phyloP scores from a whole-genome alignment of 2,113 vertebrate species.

The Sula dactylatra region DNA sequence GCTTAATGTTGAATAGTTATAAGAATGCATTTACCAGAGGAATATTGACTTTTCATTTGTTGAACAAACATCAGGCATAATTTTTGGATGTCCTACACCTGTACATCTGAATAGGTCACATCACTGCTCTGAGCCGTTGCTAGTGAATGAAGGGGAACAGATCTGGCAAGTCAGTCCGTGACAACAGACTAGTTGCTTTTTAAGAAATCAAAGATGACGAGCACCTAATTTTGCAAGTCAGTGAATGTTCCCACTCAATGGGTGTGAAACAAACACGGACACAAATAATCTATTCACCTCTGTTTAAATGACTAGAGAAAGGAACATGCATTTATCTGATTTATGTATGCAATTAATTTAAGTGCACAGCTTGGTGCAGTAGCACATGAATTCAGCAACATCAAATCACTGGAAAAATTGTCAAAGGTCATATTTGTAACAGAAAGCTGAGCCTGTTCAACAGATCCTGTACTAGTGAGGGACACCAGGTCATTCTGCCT shows the following conservation, averaged over 20 bases:
- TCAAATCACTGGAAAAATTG: neutral
- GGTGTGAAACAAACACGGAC: neutral
- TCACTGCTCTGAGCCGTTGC: neutral
- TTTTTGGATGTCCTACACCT: neutral
- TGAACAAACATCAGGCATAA: neutral
- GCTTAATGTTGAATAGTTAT: neutral
- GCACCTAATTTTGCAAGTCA: neutral
- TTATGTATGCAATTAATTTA: neutral
- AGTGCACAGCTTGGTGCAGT: neutral
- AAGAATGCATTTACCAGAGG: neutral
- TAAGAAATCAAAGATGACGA: neutral
- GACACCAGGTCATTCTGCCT: neutral
- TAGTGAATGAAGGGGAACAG: neutral
- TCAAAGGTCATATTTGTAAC: neutral
- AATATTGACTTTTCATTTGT: neutral
- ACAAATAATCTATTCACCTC: neutral
- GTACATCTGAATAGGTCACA: neutral
- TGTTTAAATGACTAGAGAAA: neutral
- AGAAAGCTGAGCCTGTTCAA: neutral
- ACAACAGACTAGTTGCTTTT: neutral
- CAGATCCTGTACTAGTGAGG: neutral
- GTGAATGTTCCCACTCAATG: neutral
- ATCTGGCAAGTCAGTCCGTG: neutral
- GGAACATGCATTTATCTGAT: neutral
- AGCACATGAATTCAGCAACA: neutral